These are phyloP conservation scores for Gastrophryne carolinensis DNA, from an alignment of 2,797 vertebrate genomes.

Conservation along the genomic window DNA sequence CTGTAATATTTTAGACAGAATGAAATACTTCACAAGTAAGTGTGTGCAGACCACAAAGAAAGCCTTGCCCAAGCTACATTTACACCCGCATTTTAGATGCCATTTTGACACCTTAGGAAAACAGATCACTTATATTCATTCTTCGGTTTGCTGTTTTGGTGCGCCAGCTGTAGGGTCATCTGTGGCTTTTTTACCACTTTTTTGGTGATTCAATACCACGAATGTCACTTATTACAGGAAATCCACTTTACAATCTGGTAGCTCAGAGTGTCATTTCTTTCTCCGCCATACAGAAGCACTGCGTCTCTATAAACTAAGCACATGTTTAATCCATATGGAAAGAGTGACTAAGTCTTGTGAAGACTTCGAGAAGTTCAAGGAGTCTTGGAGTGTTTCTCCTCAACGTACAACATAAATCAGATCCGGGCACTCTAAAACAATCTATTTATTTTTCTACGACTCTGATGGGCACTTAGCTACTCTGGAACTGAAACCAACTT, in stretches of 20 bases:
- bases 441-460: conserved; percentile 34
- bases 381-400: neutral
- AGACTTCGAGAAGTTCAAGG: neutral
- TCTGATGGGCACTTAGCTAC: conserved; percentile 38
- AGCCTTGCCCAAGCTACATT: too few relatives aligned
- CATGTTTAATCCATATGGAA: conserved; percentile 1
- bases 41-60: too few relatives aligned
- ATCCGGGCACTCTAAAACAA: conserved; percentile 14
- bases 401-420: conserved; percentile 2
- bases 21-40: too few relatives aligned
- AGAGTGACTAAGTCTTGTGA: neutral
- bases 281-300: neutral
- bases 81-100: too few relatives aligned
- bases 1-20: too few relatives aligned
- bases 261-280: neutral
- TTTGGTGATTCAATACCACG: neutral
- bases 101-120: too few relatives aligned
- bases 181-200: too few relatives aligned
- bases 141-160: too few relatives aligned
- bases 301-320: neutral
- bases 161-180: too few relatives aligned
- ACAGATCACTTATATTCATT: too few relatives aligned
- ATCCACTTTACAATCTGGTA: neutral
- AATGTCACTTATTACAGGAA: too few relatives aligned
- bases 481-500: conserved; percentile 39